Conservation (phyloP, 2,113 vertebrate genomes). For the Gopherus flavomarginatus region DNA sequence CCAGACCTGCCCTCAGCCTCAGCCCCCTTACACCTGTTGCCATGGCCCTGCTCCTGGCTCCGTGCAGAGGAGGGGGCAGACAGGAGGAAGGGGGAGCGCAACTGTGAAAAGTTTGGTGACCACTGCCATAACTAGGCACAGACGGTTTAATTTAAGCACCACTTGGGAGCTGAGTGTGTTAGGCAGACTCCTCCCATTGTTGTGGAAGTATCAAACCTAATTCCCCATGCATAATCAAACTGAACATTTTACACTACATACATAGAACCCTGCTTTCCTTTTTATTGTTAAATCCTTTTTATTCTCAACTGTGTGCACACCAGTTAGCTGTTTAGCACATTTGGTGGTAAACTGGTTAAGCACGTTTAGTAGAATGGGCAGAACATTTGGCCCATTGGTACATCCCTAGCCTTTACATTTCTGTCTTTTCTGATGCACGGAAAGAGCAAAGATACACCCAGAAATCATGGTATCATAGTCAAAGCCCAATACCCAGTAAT, state of each 20-base stretch:
- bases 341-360: not conserved
- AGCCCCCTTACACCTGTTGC: too few relatives aligned
- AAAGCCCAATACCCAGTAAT: not conserved
- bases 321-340: not conserved
- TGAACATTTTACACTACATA: not conserved
- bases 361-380: not conserved
- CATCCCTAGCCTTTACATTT: not conserved
- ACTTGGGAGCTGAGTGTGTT: accelerated
- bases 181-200: not conserved
- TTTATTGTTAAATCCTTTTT: not conserved
- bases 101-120: too few relatives aligned
- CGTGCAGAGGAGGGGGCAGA: too few relatives aligned
- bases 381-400: not conserved
- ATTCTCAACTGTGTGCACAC: not conserved
- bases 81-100: too few relatives aligned
- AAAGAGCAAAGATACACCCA: not conserved
- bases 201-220: not conserved
- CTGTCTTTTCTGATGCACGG: not conserved
- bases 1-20: not conserved
- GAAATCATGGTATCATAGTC: not conserved
- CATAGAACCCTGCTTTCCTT: not conserved
- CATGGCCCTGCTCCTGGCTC: too few relatives aligned
- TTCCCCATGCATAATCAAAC: not conserved
- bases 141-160: not conserved
- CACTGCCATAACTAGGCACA: not conserved